A percentile compares a stretch with the other conserved stretches of the same genome.
phyloP scores from a whole-genome alignment of 2,113 vertebrate species.

The Menidia beryllina region DNA sequence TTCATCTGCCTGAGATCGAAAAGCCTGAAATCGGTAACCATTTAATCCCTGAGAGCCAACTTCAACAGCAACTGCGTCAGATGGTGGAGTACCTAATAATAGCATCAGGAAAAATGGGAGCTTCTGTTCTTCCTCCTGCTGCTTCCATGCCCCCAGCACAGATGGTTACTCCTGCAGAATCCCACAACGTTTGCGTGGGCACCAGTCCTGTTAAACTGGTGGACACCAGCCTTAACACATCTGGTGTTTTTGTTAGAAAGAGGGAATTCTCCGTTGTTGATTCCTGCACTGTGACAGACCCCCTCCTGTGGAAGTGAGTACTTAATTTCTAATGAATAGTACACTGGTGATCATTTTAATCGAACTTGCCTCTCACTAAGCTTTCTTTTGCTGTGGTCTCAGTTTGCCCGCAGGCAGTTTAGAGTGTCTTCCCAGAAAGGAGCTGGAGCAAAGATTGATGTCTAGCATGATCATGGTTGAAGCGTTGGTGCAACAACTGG shows the following conservation, averaged over 20 bases:
- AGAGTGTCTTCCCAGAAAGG: constrained; percentile 78
- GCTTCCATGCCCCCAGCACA: neutral
- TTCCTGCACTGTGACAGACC: constrained; percentile 77
- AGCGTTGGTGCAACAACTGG: constrained; percentile 87
- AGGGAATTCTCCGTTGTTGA: constrained; percentile 69
- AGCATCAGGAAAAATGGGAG: constrained; percentile 67
- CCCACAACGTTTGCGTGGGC: constrained; percentile 66
- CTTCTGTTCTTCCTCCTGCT: constrained; percentile 5
- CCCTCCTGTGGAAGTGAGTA: constrained; percentile 83
- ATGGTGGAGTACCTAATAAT: constrained; percentile 81
- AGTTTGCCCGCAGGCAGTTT: constrained; percentile 86
- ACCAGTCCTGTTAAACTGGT: constrained; percentile 56
- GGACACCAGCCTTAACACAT: constrained; percentile 79
- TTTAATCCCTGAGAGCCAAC: constrained; percentile 59
- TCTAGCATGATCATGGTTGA: constrained; percentile 90
- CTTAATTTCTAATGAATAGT: neutral
- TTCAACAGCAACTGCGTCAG: constrained; percentile 81
- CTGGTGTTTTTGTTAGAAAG: constrained; percentile 73
- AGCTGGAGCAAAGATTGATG: constrained; percentile 88
- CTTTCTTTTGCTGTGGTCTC: constrained; percentile 14
- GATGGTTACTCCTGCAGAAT: constrained; percentile 31
- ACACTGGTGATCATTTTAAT: neutral
- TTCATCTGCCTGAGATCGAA: constrained; percentile 12
- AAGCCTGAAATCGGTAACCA: constrained; percentile 28
- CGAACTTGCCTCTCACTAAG: neutral